Conservation (phyloP, 2,888 invertebrate species). For the Lochmaea capreae region DNA sequence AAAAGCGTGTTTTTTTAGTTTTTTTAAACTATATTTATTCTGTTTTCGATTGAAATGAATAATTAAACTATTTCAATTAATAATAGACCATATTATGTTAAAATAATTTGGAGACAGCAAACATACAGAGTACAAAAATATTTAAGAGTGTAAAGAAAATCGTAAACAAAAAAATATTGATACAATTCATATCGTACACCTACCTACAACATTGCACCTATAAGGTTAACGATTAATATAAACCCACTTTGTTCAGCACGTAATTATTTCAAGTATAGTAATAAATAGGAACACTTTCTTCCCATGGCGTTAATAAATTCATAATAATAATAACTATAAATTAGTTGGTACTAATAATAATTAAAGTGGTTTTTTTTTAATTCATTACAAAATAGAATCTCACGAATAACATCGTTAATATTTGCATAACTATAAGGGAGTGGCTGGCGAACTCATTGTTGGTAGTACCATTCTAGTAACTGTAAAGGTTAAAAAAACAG, state of each 20-base stretch:
- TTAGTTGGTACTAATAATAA: not conserved
- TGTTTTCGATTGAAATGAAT: no score
- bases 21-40: no score
- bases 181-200: not conserved
- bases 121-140: no score
- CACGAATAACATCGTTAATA: conserved; percentile 24
- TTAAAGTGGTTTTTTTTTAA: not conserved
- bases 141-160: not conserved
- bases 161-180: not conserved
- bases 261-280: not conserved
- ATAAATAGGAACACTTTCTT: not conserved
- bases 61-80: no score
- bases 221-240: not conserved
- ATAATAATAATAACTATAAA: not conserved
- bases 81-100: no score
- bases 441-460: conserved; percentile 19
- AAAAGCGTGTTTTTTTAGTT: no score
- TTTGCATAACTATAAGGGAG: conserved; percentile 31
- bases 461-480: not conserved
- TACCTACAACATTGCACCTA: not conserved
- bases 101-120: no score
- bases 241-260: not conserved
- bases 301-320: conserved; percentile 3
- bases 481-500: not conserved
- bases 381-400: conserved; percentile 19